Evolutionary conservation across 2,113 vertebrate species (phyloP).

Genomic region (Cathartes aura): DNA sequence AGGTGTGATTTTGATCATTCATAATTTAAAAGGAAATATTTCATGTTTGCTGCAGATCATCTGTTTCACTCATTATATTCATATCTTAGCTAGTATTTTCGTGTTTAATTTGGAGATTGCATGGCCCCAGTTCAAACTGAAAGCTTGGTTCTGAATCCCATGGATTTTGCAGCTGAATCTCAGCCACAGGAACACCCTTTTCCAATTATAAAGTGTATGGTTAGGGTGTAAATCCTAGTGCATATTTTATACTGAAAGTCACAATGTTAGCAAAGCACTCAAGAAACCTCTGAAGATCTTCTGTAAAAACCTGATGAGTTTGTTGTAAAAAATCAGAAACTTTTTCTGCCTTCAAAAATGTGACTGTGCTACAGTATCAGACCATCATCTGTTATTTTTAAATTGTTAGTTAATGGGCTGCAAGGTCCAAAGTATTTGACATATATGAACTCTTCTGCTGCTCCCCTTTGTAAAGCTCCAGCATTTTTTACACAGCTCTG

Average conservation of each 20-base stretch:
- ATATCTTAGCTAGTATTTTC: constrained; percentile 62
- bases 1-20: constrained; percentile 70
- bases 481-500: constrained; percentile 48
- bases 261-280: constrained; percentile 26
- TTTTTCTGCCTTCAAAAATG: background rate
- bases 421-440: constrained; percentile 48
- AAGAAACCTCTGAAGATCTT: constrained; percentile 38
- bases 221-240: constrained; percentile 52
- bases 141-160: constrained; percentile 61
- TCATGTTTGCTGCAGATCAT: constrained; percentile 73
- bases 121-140: constrained; percentile 63
- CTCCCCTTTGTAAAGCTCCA: constrained; percentile 17
- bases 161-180: constrained; percentile 68
- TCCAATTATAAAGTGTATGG: constrained; percentile 37
- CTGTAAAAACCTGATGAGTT: background rate
- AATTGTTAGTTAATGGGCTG: constrained; percentile 26
- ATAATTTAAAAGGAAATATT: constrained; percentile 73
- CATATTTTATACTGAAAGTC: constrained; percentile 47
- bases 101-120: constrained; percentile 72
- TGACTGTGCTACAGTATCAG: background rate
- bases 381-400: constrained; percentile 18
- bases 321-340: background rate
- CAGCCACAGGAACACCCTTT: constrained; percentile 70
- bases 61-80: constrained; percentile 73
- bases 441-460: constrained; percentile 29